Percentiles rank a stretch among this genome's conserved stretches.
phyloP scores from a whole-genome alignment of 2,888 invertebrate genomes.

The Cheilosia scutellata region DNA sequence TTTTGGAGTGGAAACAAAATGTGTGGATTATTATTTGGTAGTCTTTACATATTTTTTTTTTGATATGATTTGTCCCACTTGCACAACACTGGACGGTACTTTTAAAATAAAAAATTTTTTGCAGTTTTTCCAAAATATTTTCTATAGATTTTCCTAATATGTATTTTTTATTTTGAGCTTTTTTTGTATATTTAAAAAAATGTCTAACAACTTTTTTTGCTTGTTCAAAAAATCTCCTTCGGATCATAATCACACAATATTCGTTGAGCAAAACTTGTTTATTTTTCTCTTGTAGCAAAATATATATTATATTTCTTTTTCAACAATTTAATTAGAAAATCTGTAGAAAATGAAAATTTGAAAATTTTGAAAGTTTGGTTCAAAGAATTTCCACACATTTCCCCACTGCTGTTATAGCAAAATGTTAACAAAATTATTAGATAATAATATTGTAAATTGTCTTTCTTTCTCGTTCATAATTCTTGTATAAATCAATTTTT shows the following conservation, averaged over 20 bases:
- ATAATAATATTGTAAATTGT: conserved; percentile 3
- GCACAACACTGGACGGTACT: conserved; percentile 70
- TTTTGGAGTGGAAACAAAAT: conserved; percentile 37
- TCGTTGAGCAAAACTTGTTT: conserved; percentile 63
- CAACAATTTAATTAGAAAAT: conserved; percentile 60
- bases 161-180: conserved; percentile 21
- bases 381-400: conserved; percentile 53
- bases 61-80: conserved; percentile 59
- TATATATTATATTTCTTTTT: conserved; percentile 34
- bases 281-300: conserved; percentile 54
- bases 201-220: conserved; percentile 37
- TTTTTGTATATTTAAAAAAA: conserved; percentile 35
- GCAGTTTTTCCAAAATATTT: conserved; percentile 58
- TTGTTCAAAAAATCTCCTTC: conserved; percentile 30
- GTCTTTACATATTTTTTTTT: conserved; percentile 17
- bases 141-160: conserved; percentile 70
- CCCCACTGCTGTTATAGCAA: conserved; percentile 27
- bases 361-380: conserved; percentile 8
- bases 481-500: background rate
- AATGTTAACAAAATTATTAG: conserved; percentile 15
- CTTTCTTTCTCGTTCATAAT: background rate
- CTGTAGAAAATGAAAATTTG: conserved; percentile 49
- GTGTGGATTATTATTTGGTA: conserved; percentile 47
- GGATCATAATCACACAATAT: conserved; percentile 61
- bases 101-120: conserved; percentile 35